Conservation (phyloP, 2,888 invertebrate species). For the Autographa gamma region DNA sequence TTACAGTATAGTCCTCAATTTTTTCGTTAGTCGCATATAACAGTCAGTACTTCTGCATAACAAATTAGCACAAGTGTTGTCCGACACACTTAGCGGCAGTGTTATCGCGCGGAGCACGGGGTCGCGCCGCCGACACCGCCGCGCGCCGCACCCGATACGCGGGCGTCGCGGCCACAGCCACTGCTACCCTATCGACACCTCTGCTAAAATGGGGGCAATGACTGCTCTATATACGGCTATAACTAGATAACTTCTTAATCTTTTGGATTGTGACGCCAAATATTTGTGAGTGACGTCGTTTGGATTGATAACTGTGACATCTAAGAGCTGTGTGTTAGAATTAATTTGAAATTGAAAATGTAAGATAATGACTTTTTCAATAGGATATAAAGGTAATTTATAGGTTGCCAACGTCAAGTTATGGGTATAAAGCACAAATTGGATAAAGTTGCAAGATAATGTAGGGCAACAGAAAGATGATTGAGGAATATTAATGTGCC, state of each 20-base stretch:
- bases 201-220: conserved; percentile 28
- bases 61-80: background rate
- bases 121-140: conserved; percentile 27
- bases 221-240: conserved; percentile 32
- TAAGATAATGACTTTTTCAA: too few relatives aligned
- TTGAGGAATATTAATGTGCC: too few relatives aligned
- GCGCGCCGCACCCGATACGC: conserved; percentile 12
- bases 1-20: too few relatives aligned
- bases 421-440: too few relatives aligned
- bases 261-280: conserved; percentile 5
- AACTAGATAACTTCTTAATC: conserved; percentile 11
- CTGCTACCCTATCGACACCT: conserved; percentile 17
- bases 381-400: too few relatives aligned
- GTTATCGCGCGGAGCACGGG: conserved; percentile 31
- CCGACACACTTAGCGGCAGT: background rate
- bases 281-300: background rate
- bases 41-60: conserved; percentile 2
- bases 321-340: background rate
- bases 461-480: too few relatives aligned
- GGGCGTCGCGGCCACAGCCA: conserved; percentile 17
- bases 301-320: too few relatives aligned
- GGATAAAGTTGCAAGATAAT: too few relatives aligned
- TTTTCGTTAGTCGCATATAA: too few relatives aligned
- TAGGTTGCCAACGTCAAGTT: too few relatives aligned
- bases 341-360: too few relatives aligned